These are phyloP conservation scores for Sarcophaga peregrina DNA, from an alignment of 1,140 invertebrate species.

Conservation along the genomic window DNA sequence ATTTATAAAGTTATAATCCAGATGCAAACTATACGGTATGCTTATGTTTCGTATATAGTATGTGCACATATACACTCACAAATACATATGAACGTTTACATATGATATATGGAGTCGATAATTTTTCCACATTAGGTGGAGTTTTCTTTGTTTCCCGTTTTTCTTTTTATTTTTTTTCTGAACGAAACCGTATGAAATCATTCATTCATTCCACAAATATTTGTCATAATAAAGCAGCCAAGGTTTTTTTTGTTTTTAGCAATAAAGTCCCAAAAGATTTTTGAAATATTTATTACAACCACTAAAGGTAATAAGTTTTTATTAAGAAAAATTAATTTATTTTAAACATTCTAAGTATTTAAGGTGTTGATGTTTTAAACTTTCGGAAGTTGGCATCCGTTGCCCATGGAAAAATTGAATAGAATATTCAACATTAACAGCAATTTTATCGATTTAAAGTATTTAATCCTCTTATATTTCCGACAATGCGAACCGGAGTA, in stretches of 20 bases:
- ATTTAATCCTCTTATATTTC: too few species aligned
- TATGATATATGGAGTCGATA: slow-evolving; percentile 18
- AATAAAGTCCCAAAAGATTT: neutral
- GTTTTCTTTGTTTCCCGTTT: neutral
- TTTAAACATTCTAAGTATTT: neutral
- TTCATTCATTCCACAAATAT: slow-evolving; percentile 22
- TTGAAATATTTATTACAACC: slow-evolving; percentile 6
- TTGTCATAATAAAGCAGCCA: slow-evolving; percentile 24
- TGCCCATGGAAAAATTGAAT: too few species aligned
- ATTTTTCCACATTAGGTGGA: slow-evolving; percentile 22
- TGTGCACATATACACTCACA: too few species aligned
- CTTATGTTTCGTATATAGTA: too few species aligned
- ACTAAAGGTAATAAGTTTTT: slow-evolving; percentile 3
- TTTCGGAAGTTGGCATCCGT: too few species aligned
- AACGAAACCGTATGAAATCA: neutral
- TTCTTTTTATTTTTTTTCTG: neutral
- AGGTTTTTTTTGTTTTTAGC: neutral
- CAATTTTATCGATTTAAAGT: too few species aligned
- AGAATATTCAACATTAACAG: too few species aligned
- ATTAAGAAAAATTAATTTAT: slow-evolving; percentile 1
- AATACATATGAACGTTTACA: neutral
- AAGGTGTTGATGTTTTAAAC: too few species aligned
- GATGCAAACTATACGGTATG: neutral
- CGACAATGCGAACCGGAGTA: too few species aligned
- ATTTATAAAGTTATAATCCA: slow-evolving; percentile 14